Evolutionary conservation across 1,140 invertebrate genomes (phyloP).

Genomic region (Sinella curviseta): DNA sequence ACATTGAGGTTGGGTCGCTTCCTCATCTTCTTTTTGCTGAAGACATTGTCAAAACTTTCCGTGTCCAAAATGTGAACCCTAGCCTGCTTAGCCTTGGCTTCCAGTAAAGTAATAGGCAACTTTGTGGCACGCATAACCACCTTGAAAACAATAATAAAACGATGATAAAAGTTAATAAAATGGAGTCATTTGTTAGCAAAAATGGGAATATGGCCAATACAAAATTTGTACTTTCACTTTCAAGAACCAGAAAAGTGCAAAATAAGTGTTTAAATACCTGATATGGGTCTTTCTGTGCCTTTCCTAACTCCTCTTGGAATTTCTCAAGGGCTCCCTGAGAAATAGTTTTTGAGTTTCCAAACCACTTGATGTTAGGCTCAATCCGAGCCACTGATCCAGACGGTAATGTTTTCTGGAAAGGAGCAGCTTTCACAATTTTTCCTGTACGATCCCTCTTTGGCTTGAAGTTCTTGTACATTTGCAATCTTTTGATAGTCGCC

Average conservation of each 20-base stretch:
- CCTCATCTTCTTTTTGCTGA: conserved; percentile 89
- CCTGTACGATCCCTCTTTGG: conserved; percentile 86
- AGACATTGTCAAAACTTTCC: conserved; percentile 89
- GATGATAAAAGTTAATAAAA: not conserved
- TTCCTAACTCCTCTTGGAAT: conserved; percentile 94
- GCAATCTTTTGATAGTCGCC: conserved; percentile 90
- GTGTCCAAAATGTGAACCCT: conserved; percentile 93
- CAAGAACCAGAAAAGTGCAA: too few relatives aligned
- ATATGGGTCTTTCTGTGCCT: conserved; percentile 92
- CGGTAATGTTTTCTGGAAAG: conserved; percentile 86
- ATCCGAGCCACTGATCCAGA: conserved; percentile 89
- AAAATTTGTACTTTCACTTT: too few relatives aligned
- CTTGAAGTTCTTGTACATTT: conserved; percentile 98
- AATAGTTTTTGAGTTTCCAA: conserved; percentile 89
- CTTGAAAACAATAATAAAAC: conserved; percentile 39
- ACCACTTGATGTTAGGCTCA: conserved; percentile 98
- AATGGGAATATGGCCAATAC: not conserved
- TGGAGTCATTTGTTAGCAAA: not conserved
- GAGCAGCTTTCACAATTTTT: conserved; percentile 90
- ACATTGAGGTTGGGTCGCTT: conserved; percentile 85
- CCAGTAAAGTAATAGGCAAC: conserved; percentile 89
- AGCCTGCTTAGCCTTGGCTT: conserved; percentile 87
- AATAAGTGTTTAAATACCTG: conserved; percentile 58
- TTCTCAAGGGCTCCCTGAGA: conserved; percentile 92
- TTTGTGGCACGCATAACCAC: conserved; percentile 96